Base-by-base conservation (phyloP, 2,113 vertebrate genomes). In the Odocoileus hemionus region DNA sequence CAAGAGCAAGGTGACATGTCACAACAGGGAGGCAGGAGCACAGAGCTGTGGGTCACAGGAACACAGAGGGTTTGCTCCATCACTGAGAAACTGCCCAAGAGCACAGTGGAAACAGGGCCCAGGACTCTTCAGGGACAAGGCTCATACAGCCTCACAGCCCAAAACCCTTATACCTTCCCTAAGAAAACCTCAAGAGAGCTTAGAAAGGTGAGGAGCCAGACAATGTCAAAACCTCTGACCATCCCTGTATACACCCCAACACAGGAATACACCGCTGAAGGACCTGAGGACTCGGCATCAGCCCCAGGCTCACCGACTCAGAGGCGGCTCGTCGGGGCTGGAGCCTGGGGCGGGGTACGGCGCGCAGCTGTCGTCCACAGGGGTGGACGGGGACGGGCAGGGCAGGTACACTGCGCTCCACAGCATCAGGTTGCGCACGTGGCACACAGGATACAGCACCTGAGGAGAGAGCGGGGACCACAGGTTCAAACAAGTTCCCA, bases 381-480 rank as follows among this genome's bases (percentile, higher is more conserved):
- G 99, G 0, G 99, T 99, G 9, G 99, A 99, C 15, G 99, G 99
- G 7, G 99, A 99, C 0, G 99, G 99, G 97, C 99, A 99, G 4
- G 99, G 99, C 96, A 99, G 99, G 98, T 99, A 99, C 79, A 99
- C 99, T 0, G 99, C 99, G 5, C 99, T 99, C 99, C 99, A 99
- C 57, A 99, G 99, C 99, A 99, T 99, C 93, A 99, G 96, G 97
- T 99, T 99, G 25, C 99, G 99, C 86, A 99, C 99, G 2, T 99
- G 99, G 99, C 99, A 99, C 97, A 99, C 99, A 0, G 99, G 99
- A 91, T 99, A 99, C 92, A 99, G 99, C 98, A 99, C 99, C 99
- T 99, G 97, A 10, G 70, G 26, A 52, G 79, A 85, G 19, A 6
- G 10, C 58, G 5, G 80, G 78, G 85, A 76, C 87, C 16, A 61